Evolutionary conservation across 2,113 vertebrate genomes (phyloP).

Genomic region (Spermophilus dauricus): DNA sequence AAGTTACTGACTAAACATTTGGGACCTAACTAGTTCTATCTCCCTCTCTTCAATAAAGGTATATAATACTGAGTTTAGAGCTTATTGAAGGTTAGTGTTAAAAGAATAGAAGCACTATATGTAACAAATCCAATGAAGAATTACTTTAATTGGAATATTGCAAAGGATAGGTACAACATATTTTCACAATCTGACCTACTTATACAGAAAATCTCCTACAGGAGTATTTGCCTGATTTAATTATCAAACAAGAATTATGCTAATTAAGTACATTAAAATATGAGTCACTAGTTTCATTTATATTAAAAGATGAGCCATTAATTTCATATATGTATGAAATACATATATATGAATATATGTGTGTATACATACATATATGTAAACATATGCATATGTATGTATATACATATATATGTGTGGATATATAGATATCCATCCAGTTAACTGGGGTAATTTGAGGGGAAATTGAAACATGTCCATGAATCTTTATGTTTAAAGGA

Average conservation of each 20-base stretch:
- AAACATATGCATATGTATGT: too few relatives aligned
- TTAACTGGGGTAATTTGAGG: not conserved
- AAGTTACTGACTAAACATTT: not conserved
- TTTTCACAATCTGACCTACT: not conserved
- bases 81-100: not conserved
- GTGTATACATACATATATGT: too few relatives aligned
- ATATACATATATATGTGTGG: too few relatives aligned
- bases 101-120: not conserved
- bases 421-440: not conserved
- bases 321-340: too few relatives aligned
- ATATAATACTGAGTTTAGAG: not conserved
- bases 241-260: not conserved
- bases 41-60: not conserved
- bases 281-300: not conserved
- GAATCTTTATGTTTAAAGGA: not conserved
- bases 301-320: too few relatives aligned
- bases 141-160: not conserved
- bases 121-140: not conserved
- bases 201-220: not conserved
- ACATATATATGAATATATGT: too few relatives aligned
- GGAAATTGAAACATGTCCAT: not conserved
- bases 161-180: not conserved
- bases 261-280: not conserved
- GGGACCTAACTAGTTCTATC: not conserved
- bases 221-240: not conserved